phyloP scores from a whole-genome alignment of 2,888 invertebrate genomes.

The Noctua janthe region DNA sequence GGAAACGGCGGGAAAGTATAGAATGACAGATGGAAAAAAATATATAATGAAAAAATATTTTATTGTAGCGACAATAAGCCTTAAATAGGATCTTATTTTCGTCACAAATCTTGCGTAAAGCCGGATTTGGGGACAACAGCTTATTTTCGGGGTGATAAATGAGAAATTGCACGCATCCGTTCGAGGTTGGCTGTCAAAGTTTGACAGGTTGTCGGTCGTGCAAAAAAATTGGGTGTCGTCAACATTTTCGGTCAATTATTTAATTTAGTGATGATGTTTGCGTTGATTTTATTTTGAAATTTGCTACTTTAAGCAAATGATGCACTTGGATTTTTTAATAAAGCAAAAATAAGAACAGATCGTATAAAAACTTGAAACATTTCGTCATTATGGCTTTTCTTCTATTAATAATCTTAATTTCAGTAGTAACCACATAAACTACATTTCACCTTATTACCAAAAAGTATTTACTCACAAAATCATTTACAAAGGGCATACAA shows the following conservation, averaged over 20 bases:
- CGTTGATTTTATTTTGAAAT: neutral
- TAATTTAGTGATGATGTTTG: neutral
- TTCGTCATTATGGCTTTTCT: neutral
- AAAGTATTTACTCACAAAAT: neutral
- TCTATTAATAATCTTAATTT: neutral
- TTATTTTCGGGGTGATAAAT: conserved; percentile 70
- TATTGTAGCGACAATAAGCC: conserved; percentile 59
- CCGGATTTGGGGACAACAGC: conserved; percentile 70
- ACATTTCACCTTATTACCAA: neutral
- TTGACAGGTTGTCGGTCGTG: conserved; percentile 67
- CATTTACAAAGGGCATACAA: neutral
- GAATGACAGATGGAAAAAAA: conserved; percentile 60
- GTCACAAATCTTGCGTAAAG: conserved; percentile 71
- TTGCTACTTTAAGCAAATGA: neutral
- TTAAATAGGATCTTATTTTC: conserved; percentile 66
- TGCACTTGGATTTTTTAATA: neutral
- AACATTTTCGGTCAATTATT: conserved; percentile 53
- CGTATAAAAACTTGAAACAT: neutral
- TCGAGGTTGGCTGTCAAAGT: conserved; percentile 68
- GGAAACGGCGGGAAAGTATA: conserved; percentile 65
- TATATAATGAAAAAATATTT: conserved; percentile 47
- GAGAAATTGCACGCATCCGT: conserved; percentile 75
- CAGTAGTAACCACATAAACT: neutral
- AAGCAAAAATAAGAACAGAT: neutral
- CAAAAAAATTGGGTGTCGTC: conserved; percentile 65